Conservation (phyloP, 2,888 invertebrate genomes). For the Ceramica pisi region DNA sequence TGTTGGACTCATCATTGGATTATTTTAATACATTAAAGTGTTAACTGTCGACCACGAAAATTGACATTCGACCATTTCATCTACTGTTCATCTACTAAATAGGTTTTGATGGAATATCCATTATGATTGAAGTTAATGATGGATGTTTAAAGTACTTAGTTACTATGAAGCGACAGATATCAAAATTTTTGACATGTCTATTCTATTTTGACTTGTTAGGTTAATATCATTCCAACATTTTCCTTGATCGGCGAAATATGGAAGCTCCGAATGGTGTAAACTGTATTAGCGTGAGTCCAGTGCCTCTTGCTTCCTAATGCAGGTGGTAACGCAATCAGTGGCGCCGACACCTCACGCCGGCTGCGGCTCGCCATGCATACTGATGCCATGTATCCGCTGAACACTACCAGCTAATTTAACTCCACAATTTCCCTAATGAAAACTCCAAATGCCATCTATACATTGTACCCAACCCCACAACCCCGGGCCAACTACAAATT, state of each 20-base stretch:
- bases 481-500: slow-evolving; percentile 30
- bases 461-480: slow-evolving; percentile 26
- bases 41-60: slow-evolving; percentile 46
- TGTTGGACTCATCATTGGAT: slow-evolving; percentile 30
- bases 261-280: slow-evolving; percentile 23
- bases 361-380: slow-evolving; percentile 70
- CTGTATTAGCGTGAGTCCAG: slow-evolving; percentile 46
- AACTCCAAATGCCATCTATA: slow-evolving; percentile 60
- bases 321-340: slow-evolving; percentile 75
- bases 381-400: slow-evolving; percentile 64
- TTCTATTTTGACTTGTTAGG: not conserved
- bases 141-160: not conserved
- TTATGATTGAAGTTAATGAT: slow-evolving; percentile 9
- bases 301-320: slow-evolving; percentile 62
- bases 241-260: slow-evolving; percentile 3
- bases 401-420: slow-evolving; percentile 69
- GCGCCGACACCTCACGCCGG: slow-evolving; percentile 69
- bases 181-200: not conserved
- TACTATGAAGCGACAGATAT: not conserved
- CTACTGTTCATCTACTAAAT: slow-evolving; percentile 38
- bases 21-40: slow-evolving; percentile 56
- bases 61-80: slow-evolving; percentile 39
- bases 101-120: slow-evolving; percentile 9
- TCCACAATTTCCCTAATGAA: slow-evolving; percentile 72
- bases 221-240: not conserved